Percentiles rank a stretch among this genome's conserved stretches.
Conservation (phyloP, 1,140 invertebrate genomes). For the Zaprionus taronus region DNA sequence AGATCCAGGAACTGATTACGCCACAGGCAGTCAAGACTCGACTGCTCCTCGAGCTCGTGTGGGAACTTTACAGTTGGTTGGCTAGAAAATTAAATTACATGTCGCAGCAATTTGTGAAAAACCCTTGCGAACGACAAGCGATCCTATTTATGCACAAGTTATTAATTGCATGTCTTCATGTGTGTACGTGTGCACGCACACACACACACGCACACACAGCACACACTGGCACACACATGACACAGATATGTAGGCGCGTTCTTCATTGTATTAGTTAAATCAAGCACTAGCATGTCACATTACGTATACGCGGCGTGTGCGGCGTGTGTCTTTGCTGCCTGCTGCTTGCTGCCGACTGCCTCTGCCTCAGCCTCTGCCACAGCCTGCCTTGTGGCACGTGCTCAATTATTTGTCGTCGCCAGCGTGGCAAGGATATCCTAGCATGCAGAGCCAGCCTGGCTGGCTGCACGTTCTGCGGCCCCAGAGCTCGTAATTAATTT, state of each 20-base stretch:
- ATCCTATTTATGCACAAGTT: conserved; percentile 60
- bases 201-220: neutral
- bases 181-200: neutral
- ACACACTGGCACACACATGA: conserved; percentile 12
- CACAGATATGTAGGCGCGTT: conserved; percentile 16
- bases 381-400: conserved; percentile 51
- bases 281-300: conserved; percentile 48
- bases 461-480: conserved; percentile 31
- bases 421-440: conserved; percentile 35
- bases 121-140: conserved; percentile 31
- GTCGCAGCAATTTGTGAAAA: conserved; percentile 40
- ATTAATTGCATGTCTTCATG: conserved; percentile 68
- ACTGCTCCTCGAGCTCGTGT: neutral
- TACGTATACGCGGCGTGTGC: conserved; percentile 58
- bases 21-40: conserved; percentile 6
- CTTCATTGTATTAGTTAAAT: conserved; percentile 46
- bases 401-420: conserved; percentile 58
- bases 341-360: neutral
- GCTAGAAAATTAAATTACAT: conserved; percentile 57
- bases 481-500: conserved; percentile 71
- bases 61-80: conserved; percentile 16
- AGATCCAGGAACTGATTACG: conserved; percentile 20
- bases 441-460: conserved; percentile 9
- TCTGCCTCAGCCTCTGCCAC: neutral
- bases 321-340: conserved; percentile 5